Conservation (phyloP, 2,888 invertebrate genomes). For the Acrobasis repandana region DNA sequence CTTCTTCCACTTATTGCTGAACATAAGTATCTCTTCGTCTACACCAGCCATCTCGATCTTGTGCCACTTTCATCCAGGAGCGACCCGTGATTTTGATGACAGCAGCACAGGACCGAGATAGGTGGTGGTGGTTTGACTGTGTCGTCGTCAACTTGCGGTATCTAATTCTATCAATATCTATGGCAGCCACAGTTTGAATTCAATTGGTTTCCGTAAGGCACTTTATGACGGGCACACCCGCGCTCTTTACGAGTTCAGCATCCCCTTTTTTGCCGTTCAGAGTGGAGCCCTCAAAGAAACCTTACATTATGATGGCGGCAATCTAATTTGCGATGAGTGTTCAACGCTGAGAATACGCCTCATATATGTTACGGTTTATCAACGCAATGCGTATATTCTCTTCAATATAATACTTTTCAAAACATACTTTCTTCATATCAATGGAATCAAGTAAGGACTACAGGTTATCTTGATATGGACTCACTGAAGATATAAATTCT, state of each 20-base stretch:
- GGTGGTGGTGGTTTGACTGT: too few species aligned
- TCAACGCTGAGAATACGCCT: not conserved
- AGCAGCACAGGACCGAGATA: too few species aligned
- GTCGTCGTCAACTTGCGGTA: not conserved
- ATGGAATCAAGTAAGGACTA: too few species aligned
- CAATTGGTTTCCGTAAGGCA: slow-evolving; percentile 52
- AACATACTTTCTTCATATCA: not conserved
- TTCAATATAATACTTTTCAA: not conserved
- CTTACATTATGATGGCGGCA: slow-evolving; percentile 45
- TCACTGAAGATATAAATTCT: too few species aligned
- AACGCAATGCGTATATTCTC: not conserved
- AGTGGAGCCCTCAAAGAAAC: slow-evolving; percentile 57
- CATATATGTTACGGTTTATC: not conserved
- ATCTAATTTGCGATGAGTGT: slow-evolving; percentile 34
- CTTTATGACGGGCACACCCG: slow-evolving; percentile 69
- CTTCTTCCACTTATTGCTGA: not conserved
- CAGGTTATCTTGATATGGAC: too few species aligned
- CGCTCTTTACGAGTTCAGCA: slow-evolving; percentile 67
- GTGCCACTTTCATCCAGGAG: not conserved
- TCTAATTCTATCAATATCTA: slow-evolving; percentile 12
- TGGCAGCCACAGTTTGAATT: slow-evolving; percentile 51
- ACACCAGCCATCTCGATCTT: not conserved
- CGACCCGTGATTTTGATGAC: not conserved
- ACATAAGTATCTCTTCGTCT: not conserved
- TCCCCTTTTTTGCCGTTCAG: slow-evolving; percentile 58